Evolutionary conservation across 1,140 invertebrate genomes (phyloP), one percentile per base, ranked within the genome.

Genomic region (Drosophila tani): DNA sequence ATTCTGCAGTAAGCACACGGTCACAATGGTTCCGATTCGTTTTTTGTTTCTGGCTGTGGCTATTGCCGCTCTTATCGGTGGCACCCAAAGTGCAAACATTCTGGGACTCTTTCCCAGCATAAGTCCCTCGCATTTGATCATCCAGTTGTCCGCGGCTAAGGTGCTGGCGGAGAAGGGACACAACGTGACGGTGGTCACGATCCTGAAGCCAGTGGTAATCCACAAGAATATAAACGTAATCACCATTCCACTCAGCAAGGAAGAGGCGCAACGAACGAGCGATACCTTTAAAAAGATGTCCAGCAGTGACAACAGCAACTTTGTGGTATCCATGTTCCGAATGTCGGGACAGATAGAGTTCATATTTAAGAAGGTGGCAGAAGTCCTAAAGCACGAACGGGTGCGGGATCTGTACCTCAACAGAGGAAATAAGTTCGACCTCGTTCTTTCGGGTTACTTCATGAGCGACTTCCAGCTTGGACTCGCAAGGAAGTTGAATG

Each of bases 181-280:
- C 56, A 83, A 92, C 40, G 73, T 92, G 7, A 91, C 91, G 0
- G 79, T 92, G 27, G 75, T 92, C 1, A 76, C 77, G 1, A n/a
- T 69, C 6, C 47, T 79, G 5, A 76, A 78, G 12, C 86, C 86
- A 0, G 65, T 69, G 29, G 53, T 91, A 5, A 80, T 17, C 24
- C 83, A 91, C 35, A 49, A 71, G 32, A 74, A 83, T 6, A 67
- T 91, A 0, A 63, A 76, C 1, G 7, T 74, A 1, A 81, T 91
- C 11, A 19, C 58, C 2, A 41, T 91, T 5, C 47, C 66, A 1
- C 58, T 79, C 0, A 49, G 49, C 4, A 19, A 38, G 7, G 60
- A 79, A 24, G 56, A 75, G 15, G 9, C 63, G 3, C 21, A 38
- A 2, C 0, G 17, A 3, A 51, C 45, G 43, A 75, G 49, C 1